A percentile compares a stretch with the other conserved stretches of the same genome.
These are phyloP conservation scores for Ormyrus rosae DNA, from an alignment of 2,888 invertebrate species.

Conservation along the genomic window DNA sequence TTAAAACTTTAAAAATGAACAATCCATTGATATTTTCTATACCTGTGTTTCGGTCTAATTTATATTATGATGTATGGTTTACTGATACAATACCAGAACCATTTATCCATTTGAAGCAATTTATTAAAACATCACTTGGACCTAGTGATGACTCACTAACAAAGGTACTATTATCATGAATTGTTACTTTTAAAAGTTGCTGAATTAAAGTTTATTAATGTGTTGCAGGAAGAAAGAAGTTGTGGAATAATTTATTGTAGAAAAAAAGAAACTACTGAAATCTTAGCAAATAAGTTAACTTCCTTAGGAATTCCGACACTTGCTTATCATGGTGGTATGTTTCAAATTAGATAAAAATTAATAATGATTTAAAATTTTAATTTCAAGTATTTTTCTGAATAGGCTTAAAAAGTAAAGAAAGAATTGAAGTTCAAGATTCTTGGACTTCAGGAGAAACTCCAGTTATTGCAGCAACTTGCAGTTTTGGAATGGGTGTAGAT, in stretches of 20 bases:
- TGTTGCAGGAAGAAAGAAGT: slow-evolving; percentile 74
- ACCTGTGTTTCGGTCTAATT: slow-evolving; percentile 93
- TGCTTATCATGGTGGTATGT: slow-evolving; percentile 92
- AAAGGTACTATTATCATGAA: slow-evolving; percentile 55
- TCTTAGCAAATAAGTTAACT: slow-evolving; percentile 86
- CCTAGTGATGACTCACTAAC: slow-evolving; percentile 75
- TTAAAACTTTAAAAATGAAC: slow-evolving; percentile 83
- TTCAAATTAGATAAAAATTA: background rate
- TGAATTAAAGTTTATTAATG: slow-evolving; percentile 1
- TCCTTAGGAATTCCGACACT: slow-evolving; percentile 85
- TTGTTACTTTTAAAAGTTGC: slow-evolving; percentile 6
- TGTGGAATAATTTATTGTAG: slow-evolving; percentile 97
- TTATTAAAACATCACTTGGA: slow-evolving; percentile 83
- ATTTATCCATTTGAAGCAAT: slow-evolving; percentile 86
- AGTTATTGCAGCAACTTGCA: slow-evolving; percentile 97
- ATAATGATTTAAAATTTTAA: slow-evolving; percentile 29
- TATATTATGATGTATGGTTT: slow-evolving; percentile 95
- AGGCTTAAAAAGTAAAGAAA: slow-evolving; percentile 85
- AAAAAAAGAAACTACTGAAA: slow-evolving; percentile 92
- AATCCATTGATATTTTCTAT: slow-evolving; percentile 87
- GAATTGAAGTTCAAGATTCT: slow-evolving; percentile 89
- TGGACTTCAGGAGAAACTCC: slow-evolving; percentile 94
- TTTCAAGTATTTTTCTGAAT: slow-evolving; percentile 43
- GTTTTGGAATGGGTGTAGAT: slow-evolving; percentile 99
- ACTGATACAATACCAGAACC: slow-evolving; percentile 90